A percentile compares a stretch with the other conserved stretches of the same genome.
Conservation (phyloP, 2,888 invertebrate species). For the Tipula confusa region DNA sequence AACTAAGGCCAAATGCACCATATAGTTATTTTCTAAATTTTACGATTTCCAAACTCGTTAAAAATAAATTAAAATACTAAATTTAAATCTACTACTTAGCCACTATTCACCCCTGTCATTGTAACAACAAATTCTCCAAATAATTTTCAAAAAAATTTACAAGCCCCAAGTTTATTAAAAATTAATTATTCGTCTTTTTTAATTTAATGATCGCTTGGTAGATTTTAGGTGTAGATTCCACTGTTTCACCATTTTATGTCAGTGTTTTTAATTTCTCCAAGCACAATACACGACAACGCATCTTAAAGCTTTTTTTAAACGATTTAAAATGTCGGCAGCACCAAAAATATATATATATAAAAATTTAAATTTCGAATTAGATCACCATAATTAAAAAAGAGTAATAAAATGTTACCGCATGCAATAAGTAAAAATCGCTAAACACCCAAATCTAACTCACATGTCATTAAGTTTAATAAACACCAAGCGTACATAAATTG, state of each 20-base stretch:
- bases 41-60: not conserved
- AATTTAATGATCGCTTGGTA: not conserved
- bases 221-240: not conserved
- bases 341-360: not conserved
- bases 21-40: no score
- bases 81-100: not conserved
- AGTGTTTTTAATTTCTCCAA: not conserved
- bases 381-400: not conserved
- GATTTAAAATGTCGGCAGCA: not conserved
- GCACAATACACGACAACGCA: not conserved
- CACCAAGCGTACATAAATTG: not conserved
- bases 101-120: not conserved
- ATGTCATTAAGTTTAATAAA: constrained; percentile 9
- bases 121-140: not conserved
- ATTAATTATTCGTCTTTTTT: not conserved
- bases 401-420: not conserved
- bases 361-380: not conserved
- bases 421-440: not conserved
- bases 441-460: constrained; percentile 20
- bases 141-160: not conserved
- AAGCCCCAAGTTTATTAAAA: not conserved
- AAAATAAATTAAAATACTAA: not conserved
- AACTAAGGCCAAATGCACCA: no score
- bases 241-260: not conserved
- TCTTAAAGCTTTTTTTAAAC: not conserved